Percentiles rank a stretch among this genome's conserved stretches.
phyloP scores from a whole-genome alignment of 2,113 vertebrate genomes.

The Poicephalus gulielmi region DNA sequence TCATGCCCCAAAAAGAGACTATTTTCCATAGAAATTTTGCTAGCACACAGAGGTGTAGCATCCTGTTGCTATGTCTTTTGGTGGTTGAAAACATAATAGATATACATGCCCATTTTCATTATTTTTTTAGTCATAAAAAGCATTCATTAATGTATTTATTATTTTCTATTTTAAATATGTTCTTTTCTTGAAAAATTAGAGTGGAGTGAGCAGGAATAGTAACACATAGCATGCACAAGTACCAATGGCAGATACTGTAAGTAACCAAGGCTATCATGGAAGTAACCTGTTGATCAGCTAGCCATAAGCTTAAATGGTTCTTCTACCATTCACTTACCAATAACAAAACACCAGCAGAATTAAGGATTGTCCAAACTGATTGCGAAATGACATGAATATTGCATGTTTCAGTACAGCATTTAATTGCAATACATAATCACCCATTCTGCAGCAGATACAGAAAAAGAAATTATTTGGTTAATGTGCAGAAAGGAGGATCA shows the following conservation, averaged over 20 bases:
- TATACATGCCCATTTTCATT: background rate
- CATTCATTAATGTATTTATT: background rate
- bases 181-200: background rate
- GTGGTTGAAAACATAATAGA: background rate
- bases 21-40: background rate
- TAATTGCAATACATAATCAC: background rate
- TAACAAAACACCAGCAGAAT: background rate
- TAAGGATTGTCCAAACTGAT: background rate
- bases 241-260: background rate
- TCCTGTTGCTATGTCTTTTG: background rate
- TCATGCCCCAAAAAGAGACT: fast-evolving
- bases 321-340: background rate
- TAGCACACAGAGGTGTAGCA: background rate
- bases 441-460: background rate
- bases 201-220: background rate
- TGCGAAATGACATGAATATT: background rate
- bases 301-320: background rate
- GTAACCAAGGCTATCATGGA: background rate
- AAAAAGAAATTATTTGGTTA: background rate
- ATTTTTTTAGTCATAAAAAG: background rate
- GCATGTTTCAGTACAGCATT: background rate
- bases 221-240: background rate
- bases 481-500: background rate
- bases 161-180: background rate
- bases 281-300: background rate